A percentile compares a stretch with the other conserved stretches of the same genome.
phyloP scores from a whole-genome alignment of 2,113 vertebrate genomes.

The Psephotus haematonotus region DNA sequence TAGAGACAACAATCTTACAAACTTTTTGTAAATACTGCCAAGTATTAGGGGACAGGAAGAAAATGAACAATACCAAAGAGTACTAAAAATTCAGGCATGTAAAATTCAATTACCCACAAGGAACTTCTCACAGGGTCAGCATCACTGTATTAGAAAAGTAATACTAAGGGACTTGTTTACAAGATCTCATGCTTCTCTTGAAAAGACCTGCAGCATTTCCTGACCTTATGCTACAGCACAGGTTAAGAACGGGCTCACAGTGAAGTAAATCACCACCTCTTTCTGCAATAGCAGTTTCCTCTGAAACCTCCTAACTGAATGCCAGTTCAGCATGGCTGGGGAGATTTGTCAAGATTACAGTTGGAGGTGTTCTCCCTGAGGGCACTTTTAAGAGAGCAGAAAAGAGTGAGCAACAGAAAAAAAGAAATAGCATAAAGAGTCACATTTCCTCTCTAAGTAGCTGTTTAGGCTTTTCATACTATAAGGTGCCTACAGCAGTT shows the following conservation, averaged over 20 bases:
- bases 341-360: not conserved
- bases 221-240: not conserved
- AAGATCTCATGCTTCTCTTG: not conserved
- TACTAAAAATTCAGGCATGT: not conserved
- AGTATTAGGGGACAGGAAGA: not conserved
- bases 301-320: not conserved
- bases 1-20: not conserved
- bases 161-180: not conserved
- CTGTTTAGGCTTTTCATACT: not conserved
- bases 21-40: not conserved
- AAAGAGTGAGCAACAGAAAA: not conserved
- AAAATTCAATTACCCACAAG: not conserved
- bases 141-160: not conserved
- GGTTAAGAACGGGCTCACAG: not conserved
- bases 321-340: not conserved
- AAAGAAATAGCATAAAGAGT: not conserved
- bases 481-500: not conserved
- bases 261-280: not conserved
- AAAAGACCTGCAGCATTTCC: not conserved
- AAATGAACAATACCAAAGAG: not conserved
- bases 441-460: not conserved
- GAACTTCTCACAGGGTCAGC: not conserved
- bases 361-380: not conserved
- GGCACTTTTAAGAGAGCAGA: not conserved
- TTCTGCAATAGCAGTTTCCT: not conserved